Conservation (phyloP, 2,888 invertebrate species). For the Dryococelus australis region DNA sequence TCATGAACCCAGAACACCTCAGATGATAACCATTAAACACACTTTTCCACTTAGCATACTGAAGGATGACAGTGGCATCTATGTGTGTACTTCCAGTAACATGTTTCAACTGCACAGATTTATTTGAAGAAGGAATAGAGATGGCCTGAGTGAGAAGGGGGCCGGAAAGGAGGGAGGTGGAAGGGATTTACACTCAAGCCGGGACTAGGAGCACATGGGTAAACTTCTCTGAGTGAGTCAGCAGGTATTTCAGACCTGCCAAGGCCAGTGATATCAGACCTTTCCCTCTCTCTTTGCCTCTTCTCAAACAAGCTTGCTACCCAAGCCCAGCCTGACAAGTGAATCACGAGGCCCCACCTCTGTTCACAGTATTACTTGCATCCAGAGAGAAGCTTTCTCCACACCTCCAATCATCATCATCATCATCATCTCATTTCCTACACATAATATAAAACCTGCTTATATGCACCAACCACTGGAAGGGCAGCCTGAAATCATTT, state of each 20-base stretch:
- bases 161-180: no score
- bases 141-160: neutral
- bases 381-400: no score
- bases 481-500: no score
- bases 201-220: neutral
- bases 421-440: no score
- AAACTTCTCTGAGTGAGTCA: neutral
- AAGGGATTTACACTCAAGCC: no score
- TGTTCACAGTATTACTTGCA: no score
- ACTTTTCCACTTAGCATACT: neutral
- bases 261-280: neutral
- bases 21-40: neutral
- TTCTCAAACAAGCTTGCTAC: neutral
- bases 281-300: neutral
- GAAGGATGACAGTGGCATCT: neutral
- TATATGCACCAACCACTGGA: no score
- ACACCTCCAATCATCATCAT: no score
- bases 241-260: neutral
- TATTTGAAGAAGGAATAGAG: neutral
- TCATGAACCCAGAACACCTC: neutral
- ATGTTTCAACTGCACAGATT: neutral
- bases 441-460: no score
- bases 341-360: neutral
- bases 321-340: neutral
- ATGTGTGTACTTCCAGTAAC: neutral